phyloP scores from a whole-genome alignment of 2,797 vertebrate species.

The Rhodeus uyekii region DNA sequence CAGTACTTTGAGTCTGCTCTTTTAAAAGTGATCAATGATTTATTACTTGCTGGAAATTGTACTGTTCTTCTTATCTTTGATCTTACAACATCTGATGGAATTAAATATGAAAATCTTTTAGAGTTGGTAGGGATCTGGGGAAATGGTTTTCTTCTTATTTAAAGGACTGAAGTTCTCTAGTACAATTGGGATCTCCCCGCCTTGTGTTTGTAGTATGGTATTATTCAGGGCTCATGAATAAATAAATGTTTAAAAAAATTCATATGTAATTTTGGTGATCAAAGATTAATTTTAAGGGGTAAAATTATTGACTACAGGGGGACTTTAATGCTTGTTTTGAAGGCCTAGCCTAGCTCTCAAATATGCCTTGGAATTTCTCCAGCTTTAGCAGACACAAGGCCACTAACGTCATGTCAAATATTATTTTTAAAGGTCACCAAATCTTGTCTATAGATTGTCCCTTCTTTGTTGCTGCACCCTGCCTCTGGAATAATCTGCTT shows the following conservation, averaged over 20 bases:
- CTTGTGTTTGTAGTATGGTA: too few relatives aligned
- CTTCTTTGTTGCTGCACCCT: not conserved
- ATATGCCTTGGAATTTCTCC: not conserved
- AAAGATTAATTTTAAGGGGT: too few relatives aligned
- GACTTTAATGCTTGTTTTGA: not conserved
- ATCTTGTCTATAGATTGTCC: not conserved
- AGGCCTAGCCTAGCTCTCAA: not conserved
- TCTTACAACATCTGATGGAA: not conserved
- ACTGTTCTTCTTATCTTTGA: not conserved
- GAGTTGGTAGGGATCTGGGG: not conserved
- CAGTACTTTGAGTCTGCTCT: not conserved
- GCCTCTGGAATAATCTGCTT: not conserved
- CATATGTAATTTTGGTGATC: too few relatives aligned
- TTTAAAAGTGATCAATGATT: not conserved
- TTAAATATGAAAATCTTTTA: not conserved
- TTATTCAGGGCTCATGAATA: too few relatives aligned
- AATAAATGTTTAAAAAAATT: too few relatives aligned
- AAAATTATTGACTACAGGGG: too few relatives aligned
- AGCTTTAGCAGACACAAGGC: not conserved
- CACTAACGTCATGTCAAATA: not conserved
- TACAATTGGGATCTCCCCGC: not conserved
- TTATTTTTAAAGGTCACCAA: not conserved
- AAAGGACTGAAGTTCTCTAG: not conserved
- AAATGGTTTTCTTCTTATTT: not conserved
- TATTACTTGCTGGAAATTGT: not conserved